These are phyloP conservation scores for Coleophora deauratella DNA, from an alignment of 2,888 invertebrate genomes.

Conservation along the genomic window DNA sequence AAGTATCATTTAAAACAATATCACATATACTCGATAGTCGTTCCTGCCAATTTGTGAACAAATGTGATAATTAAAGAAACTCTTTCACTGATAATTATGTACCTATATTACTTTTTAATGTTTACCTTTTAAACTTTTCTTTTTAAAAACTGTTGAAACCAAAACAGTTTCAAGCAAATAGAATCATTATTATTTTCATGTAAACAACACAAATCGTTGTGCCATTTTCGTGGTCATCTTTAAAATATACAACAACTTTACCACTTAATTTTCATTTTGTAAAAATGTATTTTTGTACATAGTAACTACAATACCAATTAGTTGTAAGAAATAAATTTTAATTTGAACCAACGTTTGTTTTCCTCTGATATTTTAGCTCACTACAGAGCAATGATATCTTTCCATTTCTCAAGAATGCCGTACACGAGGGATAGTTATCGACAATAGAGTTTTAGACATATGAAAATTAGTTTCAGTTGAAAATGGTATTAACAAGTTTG, in stretches of 20 bases:
- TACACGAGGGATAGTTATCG: too few species aligned
- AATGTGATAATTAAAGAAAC: constrained; percentile 4
- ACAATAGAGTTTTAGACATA: too few species aligned
- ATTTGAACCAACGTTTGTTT: neutral
- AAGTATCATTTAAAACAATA: neutral
- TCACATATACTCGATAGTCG: neutral
- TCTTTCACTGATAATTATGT: neutral
- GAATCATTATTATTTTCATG: too few species aligned
- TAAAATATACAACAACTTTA: constrained; percentile 1
- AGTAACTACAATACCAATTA: neutral
- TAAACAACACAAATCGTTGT: neutral
- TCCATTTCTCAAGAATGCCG: too few species aligned
- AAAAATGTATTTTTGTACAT: constrained; percentile 9
- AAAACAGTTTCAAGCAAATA: too few species aligned
- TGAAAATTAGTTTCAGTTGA: too few species aligned
- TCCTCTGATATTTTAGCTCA: too few species aligned
- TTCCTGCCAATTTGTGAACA: constrained; percentile 3
- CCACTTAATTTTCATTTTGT: constrained; percentile 5
- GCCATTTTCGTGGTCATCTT: constrained; percentile 9
- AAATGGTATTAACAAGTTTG: too few species aligned
- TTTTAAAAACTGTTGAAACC: too few species aligned
- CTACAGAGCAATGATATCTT: too few species aligned
- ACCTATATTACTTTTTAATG: too few species aligned
- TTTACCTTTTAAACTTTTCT: too few species aligned
- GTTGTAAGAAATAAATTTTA: constrained; percentile 3